Evolutionary conservation across 23 tunicate genomes (phyloP), one percentile per base, ranked within the genome.

Genomic region (Ascidia mentula): DNA sequence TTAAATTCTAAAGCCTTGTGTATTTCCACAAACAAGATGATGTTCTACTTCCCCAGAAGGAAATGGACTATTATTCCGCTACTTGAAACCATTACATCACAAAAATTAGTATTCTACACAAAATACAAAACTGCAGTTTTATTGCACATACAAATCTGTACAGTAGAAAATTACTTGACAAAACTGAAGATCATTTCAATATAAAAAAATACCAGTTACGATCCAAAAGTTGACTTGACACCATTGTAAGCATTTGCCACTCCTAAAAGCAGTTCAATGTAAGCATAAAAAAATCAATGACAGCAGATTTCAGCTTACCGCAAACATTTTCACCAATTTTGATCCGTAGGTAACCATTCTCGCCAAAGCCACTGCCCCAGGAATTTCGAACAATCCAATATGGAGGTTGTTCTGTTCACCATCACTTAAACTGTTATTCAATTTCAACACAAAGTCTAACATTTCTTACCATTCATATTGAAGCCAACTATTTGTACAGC

Each of bases 401-500:
- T 20, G 84, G 84, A 20, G 45, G 32, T 32, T 80, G 12, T 24
- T 32, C 84, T 37, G 1, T 53, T 42, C 53, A 42, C 12, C 53
- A 42, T 42, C 12, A 12, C 12, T 42, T 42, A 42, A 12, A 42
- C 15, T 42, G 12, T 42, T 42, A 42, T n/a, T 17, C 17, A 17
- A 17, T 18, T 45, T 17, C 60, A 45, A 17, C 18, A 45, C 18
- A 45, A 17, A 45, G 18, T 18, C 17, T 45, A 45, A 17, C 18
- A 45, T 45, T 45, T 45, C 81, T 45, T 13, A 82, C 86, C 79
- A 15, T 77, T 45, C 45, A 82, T 6, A 34, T 82, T 69, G 45
- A 46, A 82, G 26, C 86, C 86, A 12, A 82, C 86, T 6, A 82
- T 35, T 73, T 73, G 86, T 31, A 82, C 79, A 6, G 86, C 72